A percentile compares a stretch with the other conserved stretches of the same genome.
phyloP scores from a whole-genome alignment of 2,113 vertebrate species.

The Tragelaphus imberbis region DNA sequence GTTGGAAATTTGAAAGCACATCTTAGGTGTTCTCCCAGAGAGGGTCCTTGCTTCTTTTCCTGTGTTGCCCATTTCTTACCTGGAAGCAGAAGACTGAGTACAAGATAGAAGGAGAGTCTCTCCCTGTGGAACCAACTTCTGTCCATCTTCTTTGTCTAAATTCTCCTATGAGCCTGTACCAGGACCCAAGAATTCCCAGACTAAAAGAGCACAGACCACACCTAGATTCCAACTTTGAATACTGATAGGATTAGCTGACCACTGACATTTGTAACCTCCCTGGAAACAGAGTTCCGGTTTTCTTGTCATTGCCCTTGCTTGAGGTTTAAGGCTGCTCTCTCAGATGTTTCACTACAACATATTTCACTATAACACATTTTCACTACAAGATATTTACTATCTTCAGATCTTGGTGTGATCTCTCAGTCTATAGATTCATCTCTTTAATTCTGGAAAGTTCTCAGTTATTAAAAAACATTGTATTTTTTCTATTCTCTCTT shows the following conservation, averaged over 20 bases:
- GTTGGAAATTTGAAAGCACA: not conserved
- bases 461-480: not conserved
- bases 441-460: not conserved
- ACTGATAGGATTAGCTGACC: not conserved
- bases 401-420: not conserved
- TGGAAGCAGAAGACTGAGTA: conserved; percentile 45
- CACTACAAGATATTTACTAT: not conserved
- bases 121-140: not conserved
- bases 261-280: not conserved
- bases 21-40: not conserved
- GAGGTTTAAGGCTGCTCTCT: not conserved
- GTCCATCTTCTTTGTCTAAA: not conserved
- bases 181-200: not conserved
- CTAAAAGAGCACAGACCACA: not conserved
- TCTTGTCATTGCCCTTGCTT: not conserved
- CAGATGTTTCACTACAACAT: not conserved
- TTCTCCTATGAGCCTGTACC: not conserved
- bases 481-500: not conserved
- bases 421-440: not conserved
- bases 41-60: no score
- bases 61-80: conserved; percentile 26
- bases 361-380: not conserved
- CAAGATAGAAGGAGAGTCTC: not conserved
- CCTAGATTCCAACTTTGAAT: conserved; percentile 10
- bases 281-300: not conserved